These are phyloP conservation scores for Drosophila neocordata DNA, from an alignment of 1,140 invertebrate species.

Conservation along the genomic window DNA sequence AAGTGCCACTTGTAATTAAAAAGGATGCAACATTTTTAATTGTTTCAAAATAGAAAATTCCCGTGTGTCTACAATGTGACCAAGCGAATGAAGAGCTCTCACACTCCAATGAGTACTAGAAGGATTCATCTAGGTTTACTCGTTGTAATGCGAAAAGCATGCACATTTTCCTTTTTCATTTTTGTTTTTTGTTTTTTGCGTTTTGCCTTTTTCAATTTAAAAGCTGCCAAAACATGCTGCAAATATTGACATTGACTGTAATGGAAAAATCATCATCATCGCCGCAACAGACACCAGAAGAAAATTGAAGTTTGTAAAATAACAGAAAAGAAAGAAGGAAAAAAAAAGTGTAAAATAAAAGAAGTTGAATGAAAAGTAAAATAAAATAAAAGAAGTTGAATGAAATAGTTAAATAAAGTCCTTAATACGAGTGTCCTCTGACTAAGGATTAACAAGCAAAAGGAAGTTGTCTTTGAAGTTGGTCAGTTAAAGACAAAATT, in stretches of 20 bases:
- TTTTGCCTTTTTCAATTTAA: constrained; percentile 63
- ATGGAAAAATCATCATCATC: constrained; percentile 63
- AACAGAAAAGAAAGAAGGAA: background rate
- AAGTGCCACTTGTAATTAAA: constrained; percentile 53
- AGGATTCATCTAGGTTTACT: background rate
- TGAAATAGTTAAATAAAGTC: too few species aligned
- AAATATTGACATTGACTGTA: constrained; percentile 78
- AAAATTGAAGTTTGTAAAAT: background rate
- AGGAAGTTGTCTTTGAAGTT: too few species aligned
- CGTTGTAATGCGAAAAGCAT: constrained; percentile 34
- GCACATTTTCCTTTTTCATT: constrained; percentile 24
- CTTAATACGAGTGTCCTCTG: too few species aligned
- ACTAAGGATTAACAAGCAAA: too few species aligned
- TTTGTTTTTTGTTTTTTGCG: background rate
- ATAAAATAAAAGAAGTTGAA: too few species aligned
- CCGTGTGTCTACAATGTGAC: background rate
- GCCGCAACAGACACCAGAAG: background rate
- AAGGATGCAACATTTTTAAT: constrained; percentile 13
- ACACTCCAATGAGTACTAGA: too few species aligned
- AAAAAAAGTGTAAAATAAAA: background rate
- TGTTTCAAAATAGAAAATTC: background rate
- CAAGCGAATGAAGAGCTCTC: constrained; percentile 16
- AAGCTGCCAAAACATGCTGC: constrained; percentile 74
- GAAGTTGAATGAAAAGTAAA: background rate
- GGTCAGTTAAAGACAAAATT: too few species aligned